phyloP scores from a whole-genome alignment of 2,797 vertebrate species.

The Lepus oiostolus region DNA sequence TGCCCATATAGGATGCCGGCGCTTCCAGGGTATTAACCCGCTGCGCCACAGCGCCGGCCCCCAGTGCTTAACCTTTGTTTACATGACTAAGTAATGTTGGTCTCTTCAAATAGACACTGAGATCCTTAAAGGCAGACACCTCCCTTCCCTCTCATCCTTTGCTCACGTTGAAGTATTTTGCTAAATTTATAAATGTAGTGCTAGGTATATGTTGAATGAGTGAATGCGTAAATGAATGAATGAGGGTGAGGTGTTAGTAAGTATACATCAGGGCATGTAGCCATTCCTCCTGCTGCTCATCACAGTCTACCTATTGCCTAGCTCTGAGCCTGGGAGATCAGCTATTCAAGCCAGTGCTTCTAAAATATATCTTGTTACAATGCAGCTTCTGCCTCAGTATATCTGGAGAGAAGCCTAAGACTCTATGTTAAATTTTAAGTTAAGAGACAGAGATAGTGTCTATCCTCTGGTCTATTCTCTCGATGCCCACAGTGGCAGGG shows the following conservation, averaged over 20 bases:
- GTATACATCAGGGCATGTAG: neutral
- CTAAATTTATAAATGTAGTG: neutral
- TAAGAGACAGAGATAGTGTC: no score
- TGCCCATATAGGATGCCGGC: no score
- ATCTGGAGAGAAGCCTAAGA: neutral
- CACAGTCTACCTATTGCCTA: neutral
- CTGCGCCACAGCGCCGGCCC: no score
- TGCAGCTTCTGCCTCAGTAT: neutral
- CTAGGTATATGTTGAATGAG: neutral
- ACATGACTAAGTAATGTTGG: neutral
- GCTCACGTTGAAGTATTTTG: neutral
- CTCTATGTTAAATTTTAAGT: no score
- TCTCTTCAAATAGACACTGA: conserved; percentile 43
- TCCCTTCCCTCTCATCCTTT: neutral
- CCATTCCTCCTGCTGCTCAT: neutral
- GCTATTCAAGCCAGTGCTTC: neutral
- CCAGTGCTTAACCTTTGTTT: neutral
- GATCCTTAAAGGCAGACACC: neutral
- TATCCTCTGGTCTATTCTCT: no score
- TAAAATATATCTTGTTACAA: neutral
- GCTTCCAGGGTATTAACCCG: no score
- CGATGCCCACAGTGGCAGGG: no score
- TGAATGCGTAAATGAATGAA: neutral
- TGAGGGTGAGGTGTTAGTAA: neutral
- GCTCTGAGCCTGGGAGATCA: neutral